Percentiles rank a stretch among this genome's conserved stretches.
These are phyloP conservation scores for Coregonus ussuriensis DNA, from an alignment of 2,797 vertebrate genomes.

Conservation along the genomic window DNA sequence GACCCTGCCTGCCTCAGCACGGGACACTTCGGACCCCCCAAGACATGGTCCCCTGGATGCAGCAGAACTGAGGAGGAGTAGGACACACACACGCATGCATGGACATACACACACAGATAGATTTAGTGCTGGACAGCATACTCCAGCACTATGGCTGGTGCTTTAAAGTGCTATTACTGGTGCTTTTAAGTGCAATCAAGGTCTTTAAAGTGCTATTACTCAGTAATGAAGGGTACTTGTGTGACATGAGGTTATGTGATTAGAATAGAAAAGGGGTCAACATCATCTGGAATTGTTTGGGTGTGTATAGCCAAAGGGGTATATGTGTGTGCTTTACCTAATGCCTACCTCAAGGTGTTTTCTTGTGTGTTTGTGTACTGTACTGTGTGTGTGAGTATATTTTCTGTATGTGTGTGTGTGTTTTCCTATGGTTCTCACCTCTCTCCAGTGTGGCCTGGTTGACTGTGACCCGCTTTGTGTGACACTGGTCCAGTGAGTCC, in stretches of 20 bases:
- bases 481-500: slow-evolving; percentile 29
- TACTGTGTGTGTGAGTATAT: not conserved
- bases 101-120: not conserved
- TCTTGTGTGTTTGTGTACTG: not conserved
- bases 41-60: slow-evolving; percentile 40
- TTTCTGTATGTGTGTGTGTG: not conserved
- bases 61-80: slow-evolving; percentile 27
- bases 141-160: no score
- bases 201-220: not conserved
- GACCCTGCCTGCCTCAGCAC: slow-evolving; percentile 21
- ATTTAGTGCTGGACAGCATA: no score
- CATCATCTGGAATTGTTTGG: not conserved
- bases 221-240: not conserved
- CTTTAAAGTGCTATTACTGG: not conserved
- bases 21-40: not conserved
- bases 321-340: no score
- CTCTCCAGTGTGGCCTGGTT: slow-evolving; percentile 34
- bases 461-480: slow-evolving; percentile 14
- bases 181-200: not conserved
- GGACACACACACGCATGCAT: not conserved
- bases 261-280: not conserved
- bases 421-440: slow-evolving; percentile 27
- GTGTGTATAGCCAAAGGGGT: not conserved
- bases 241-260: not conserved
- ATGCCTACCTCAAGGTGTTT: no score